Conservation (phyloP, 1,140 invertebrate genomes). For the Oedothorax gibbosus region DNA sequence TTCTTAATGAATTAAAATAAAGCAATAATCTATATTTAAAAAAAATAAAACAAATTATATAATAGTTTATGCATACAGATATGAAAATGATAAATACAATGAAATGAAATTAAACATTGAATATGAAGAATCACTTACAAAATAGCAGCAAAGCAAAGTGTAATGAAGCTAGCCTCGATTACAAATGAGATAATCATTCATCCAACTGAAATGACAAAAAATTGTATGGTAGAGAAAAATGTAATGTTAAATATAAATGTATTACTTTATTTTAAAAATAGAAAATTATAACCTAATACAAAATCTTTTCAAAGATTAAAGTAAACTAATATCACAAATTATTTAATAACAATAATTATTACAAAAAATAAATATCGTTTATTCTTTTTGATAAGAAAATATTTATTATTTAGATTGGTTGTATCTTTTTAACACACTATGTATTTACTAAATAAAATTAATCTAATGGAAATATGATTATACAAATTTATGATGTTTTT, state of each 20-base stretch:
- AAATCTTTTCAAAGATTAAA: background rate
- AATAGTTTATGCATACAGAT: background rate
- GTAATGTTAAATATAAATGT: background rate
- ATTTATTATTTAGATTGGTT: background rate
- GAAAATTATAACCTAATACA: background rate
- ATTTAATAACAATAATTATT: background rate
- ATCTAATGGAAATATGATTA: background rate
- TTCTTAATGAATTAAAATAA: too few relatives aligned
- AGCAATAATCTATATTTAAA: too few relatives aligned
- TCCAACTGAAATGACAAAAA: background rate
- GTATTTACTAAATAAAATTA: background rate
- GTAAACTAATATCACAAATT: background rate
- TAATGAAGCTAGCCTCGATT: background rate
- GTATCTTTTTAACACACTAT: background rate
- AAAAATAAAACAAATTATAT: background rate
- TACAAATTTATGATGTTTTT: background rate
- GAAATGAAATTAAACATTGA: background rate
- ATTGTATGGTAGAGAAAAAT: background rate
- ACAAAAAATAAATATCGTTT: background rate
- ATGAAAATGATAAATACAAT: background rate
- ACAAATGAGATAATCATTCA: constrained; percentile 17
- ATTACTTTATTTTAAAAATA: background rate
- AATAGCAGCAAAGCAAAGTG: background rate
- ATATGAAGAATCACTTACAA: constrained; percentile 11
- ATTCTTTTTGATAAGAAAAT: background rate